phyloP scores from a whole-genome alignment of 2,113 vertebrate genomes.

The Eleginops maclovinus region DNA sequence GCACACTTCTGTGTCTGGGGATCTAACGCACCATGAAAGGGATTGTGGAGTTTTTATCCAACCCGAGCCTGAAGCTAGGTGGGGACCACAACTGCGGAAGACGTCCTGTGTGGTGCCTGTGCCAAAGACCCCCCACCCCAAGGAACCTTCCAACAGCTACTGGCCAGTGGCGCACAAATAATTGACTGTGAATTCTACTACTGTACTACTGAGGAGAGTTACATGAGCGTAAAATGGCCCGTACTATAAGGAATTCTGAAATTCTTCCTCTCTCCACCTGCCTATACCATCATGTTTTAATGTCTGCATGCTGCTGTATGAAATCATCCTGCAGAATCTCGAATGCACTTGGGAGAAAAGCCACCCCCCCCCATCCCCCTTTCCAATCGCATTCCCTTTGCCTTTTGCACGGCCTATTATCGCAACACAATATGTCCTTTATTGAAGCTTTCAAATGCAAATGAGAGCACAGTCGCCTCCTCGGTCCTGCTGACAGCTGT shows the following conservation, averaged over 20 bases:
- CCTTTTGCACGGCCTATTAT: conserved; percentile 73
- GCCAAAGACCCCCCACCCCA: no score
- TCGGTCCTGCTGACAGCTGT: conserved; percentile 75
- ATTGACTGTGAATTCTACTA: no score
- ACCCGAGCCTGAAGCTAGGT: no score
- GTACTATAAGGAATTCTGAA: conserved; percentile 12
- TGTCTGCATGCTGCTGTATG: conserved; percentile 22
- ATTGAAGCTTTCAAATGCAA: conserved; percentile 81
- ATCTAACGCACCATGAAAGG: no score
- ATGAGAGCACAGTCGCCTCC: conserved; percentile 69
- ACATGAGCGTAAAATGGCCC: conserved; percentile 7
- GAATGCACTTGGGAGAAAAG: conserved; percentile 33
- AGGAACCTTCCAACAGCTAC: no score
- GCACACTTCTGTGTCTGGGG: no score
- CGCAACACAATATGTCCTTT: conserved; percentile 73
- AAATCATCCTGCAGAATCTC: conserved; percentile 46
- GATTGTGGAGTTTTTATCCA: no score
- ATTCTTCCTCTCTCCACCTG: background rate
- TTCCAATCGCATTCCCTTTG: conserved; percentile 57
- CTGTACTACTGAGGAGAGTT: background rate
- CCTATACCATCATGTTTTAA: conserved; percentile 29
- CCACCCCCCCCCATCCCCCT: conserved; percentile 40
- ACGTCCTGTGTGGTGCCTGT: no score
- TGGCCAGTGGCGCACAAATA: no score
- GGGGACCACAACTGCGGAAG: no score